These are phyloP conservation scores for Eufriesea mexicana DNA, from an alignment of 1,140 invertebrate species.

Conservation along the genomic window DNA sequence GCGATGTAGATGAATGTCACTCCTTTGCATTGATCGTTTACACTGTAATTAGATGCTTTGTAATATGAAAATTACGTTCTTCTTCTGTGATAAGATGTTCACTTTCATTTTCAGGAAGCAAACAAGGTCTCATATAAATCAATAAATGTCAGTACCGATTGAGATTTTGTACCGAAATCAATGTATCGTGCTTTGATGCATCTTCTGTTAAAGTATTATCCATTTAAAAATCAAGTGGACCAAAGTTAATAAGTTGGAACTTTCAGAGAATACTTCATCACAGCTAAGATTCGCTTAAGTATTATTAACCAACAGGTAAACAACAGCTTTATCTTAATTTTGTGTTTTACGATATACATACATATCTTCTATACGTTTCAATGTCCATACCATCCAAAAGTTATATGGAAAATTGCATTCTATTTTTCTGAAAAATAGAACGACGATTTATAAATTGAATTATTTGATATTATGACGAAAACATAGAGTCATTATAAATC, in stretches of 20 bases:
- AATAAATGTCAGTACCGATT: neutral
- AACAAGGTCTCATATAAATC: no score
- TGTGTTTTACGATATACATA: neutral
- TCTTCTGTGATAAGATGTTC: neutral
- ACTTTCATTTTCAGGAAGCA: neutral
- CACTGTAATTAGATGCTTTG: neutral
- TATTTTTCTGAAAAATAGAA: neutral
- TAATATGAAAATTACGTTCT: neutral
- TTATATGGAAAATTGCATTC: neutral
- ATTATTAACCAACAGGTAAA: slow-evolving; percentile 28
- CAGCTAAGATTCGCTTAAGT: neutral
- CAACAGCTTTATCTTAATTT: neutral
- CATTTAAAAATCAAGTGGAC: slow-evolving; percentile 9
- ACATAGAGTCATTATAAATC: neutral
- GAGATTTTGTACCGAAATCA: neutral
- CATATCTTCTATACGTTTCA: neutral
- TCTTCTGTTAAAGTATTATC: slow-evolving; percentile 32
- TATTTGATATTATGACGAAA: neutral
- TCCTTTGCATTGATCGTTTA: neutral
- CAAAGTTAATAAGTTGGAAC: neutral
- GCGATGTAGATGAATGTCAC: neutral
- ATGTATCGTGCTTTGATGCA: neutral
- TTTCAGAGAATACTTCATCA: neutral
- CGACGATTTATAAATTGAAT: neutral
- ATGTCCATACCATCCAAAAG: neutral